Conservation (phyloP, 2,888 invertebrate genomes). For the Leucophora obtusa region DNA sequence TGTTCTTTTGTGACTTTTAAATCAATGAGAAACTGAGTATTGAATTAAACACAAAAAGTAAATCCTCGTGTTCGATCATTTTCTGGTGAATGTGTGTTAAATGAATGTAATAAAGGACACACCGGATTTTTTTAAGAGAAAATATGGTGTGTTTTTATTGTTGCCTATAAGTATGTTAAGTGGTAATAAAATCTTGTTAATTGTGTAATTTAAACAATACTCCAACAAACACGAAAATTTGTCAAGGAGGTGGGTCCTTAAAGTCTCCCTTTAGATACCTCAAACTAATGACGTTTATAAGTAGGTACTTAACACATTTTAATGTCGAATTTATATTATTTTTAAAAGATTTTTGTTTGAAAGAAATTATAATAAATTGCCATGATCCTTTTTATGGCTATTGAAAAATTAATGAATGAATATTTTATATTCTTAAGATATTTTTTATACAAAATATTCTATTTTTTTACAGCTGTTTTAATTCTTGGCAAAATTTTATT, state of each 20-base stretch:
- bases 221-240: slow-evolving; percentile 62
- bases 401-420: slow-evolving; percentile 33
- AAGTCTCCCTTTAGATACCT: not conserved
- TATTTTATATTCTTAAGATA: slow-evolving; percentile 25
- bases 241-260: slow-evolving; percentile 60
- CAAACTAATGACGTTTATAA: slow-evolving; percentile 59
- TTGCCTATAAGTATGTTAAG: slow-evolving; percentile 75
- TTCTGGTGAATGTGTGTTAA: slow-evolving; percentile 42
- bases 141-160: slow-evolving; percentile 55
- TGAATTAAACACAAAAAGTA: slow-evolving; percentile 12
- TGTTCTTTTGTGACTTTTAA: slow-evolving; percentile 64
- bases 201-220: slow-evolving; percentile 68
- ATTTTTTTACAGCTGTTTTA: slow-evolving; percentile 39
- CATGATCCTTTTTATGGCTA: slow-evolving; percentile 8
- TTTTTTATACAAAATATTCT: slow-evolving; percentile 6
- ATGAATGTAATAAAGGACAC: slow-evolving; percentile 25
- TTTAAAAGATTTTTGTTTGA: not conserved
- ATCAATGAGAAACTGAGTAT: slow-evolving; percentile 31
- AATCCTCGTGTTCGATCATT: slow-evolving; percentile 60
- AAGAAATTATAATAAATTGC: slow-evolving; percentile 31
- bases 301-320: slow-evolving; percentile 64
- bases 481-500: slow-evolving; percentile 34
- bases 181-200: slow-evolving; percentile 74
- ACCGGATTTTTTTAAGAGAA: slow-evolving; percentile 19
- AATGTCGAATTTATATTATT: slow-evolving; percentile 57